phyloP scores from a whole-genome alignment of 2,888 invertebrate species.

The Ophion ventricosus region DNA sequence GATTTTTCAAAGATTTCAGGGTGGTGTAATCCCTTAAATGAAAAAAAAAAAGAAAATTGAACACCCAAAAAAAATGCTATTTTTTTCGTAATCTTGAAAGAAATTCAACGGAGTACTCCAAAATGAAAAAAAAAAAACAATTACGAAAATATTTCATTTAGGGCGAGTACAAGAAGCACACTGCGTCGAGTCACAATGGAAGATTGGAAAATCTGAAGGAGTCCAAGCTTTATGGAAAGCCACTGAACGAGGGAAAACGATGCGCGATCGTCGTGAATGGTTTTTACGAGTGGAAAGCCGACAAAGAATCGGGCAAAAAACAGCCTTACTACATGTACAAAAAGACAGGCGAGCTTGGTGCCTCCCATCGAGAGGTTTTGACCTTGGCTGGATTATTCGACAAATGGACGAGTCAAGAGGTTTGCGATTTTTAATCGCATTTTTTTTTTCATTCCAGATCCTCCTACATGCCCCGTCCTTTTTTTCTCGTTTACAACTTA shows the following conservation, averaged over 20 bases:
- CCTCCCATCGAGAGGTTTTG: conserved; percentile 87
- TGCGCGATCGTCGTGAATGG: conserved; percentile 93
- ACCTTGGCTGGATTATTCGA: conserved; percentile 92
- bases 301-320: conserved; percentile 85
- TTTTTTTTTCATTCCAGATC: too few species aligned
- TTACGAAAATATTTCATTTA: conserved; percentile 74
- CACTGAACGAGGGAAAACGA: conserved; percentile 88
- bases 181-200: conserved; percentile 91
- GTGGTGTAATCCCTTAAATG: too few species aligned
- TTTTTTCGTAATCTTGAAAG: too few species aligned
- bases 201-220: conserved; percentile 88
- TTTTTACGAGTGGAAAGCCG: conserved; percentile 90
- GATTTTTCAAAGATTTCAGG: too few species aligned
- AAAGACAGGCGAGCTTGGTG: conserved; percentile 84
- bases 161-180: conserved; percentile 87
- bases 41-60: too few species aligned
- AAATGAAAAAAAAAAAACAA: neutral
- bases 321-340: conserved; percentile 91
- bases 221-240: conserved; percentile 88
- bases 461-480: too few species aligned
- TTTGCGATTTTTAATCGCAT: conserved; percentile 46
- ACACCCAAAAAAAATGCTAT: too few species aligned
- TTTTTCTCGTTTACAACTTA: too few species aligned
- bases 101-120: neutral
- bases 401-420: conserved; percentile 86